Conservation (phyloP, 53 echinoderm and acorn worm genomes). For the Zoroaster sp. region DNA sequence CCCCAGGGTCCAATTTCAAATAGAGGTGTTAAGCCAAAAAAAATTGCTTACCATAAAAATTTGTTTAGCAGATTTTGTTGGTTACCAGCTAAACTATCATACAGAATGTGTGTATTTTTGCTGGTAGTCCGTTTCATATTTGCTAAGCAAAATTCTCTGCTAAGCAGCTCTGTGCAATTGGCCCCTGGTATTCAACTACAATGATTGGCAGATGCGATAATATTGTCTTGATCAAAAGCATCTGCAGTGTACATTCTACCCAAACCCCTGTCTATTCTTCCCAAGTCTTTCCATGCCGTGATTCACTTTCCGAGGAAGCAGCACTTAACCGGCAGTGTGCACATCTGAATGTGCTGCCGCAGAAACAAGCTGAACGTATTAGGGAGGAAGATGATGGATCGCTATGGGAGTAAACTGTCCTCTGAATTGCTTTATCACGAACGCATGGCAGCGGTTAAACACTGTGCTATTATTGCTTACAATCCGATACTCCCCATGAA, state of each 20-base stretch:
- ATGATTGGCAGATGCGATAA: background rate
- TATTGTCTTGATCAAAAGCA: background rate
- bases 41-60: too few relatives aligned
- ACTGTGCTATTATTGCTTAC: background rate
- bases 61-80: too few relatives aligned
- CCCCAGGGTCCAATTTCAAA: too few relatives aligned
- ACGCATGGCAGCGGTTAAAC: background rate
- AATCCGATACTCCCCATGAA: constrained; percentile 11
- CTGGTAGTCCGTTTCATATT: too few relatives aligned
- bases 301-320: constrained; percentile 29
- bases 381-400: background rate
- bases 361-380: background rate
- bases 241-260: background rate
- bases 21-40: too few relatives aligned
- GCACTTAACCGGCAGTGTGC: background rate
- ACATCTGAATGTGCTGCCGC: background rate
- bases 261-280: background rate
- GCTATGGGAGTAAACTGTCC: background rate
- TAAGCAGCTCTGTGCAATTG: too few relatives aligned
- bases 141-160: too few relatives aligned
- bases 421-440: background rate
- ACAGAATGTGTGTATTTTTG: too few relatives aligned
- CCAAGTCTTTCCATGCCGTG: constrained; percentile 3
- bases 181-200: background rate
- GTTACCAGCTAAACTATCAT: too few relatives aligned